phyloP scores from a whole-genome alignment of 2,888 invertebrate species.

The Xanthostigma xanthostigma region DNA sequence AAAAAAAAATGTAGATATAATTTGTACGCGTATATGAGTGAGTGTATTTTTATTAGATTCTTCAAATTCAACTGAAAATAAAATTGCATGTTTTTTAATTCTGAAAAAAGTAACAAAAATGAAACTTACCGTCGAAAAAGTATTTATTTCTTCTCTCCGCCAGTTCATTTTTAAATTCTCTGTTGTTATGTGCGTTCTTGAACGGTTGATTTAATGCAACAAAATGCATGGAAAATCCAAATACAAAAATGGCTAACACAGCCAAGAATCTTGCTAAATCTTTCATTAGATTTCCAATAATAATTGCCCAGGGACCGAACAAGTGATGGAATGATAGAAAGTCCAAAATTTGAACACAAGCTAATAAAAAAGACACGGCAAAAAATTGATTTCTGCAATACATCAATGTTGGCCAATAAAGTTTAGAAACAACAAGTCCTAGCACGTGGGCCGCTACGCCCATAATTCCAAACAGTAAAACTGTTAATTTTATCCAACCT shows the following conservation, averaged over 20 bases:
- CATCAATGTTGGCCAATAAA: constrained; percentile 73
- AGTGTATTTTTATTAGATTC: no score
- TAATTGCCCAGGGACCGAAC: constrained; percentile 99
- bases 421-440: constrained; percentile 49
- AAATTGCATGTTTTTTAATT: no score
- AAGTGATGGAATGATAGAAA: constrained; percentile 98
- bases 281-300: constrained; percentile 89
- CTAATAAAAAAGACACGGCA: constrained; percentile 84
- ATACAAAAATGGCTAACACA: constrained; percentile 93
- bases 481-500: constrained; percentile 84
- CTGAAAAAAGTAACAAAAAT: constrained; percentile 20
- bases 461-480: constrained; percentile 73
- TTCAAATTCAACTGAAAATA: no score
- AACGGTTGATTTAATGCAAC: constrained; percentile 93
- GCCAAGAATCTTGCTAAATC: constrained; percentile 94
- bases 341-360: constrained; percentile 94
- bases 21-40: no score
- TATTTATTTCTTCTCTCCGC: constrained; percentile 35
- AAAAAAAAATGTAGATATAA: no score
- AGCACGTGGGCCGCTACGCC: constrained; percentile 81
- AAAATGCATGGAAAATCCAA: constrained; percentile 95
- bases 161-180: constrained; percentile 39
- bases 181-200: constrained; percentile 44
- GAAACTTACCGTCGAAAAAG: constrained; percentile 61
- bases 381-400: constrained; percentile 96